phyloP scores from a whole-genome alignment of 2,113 vertebrate genomes.

The Odocoileus hemionus region DNA sequence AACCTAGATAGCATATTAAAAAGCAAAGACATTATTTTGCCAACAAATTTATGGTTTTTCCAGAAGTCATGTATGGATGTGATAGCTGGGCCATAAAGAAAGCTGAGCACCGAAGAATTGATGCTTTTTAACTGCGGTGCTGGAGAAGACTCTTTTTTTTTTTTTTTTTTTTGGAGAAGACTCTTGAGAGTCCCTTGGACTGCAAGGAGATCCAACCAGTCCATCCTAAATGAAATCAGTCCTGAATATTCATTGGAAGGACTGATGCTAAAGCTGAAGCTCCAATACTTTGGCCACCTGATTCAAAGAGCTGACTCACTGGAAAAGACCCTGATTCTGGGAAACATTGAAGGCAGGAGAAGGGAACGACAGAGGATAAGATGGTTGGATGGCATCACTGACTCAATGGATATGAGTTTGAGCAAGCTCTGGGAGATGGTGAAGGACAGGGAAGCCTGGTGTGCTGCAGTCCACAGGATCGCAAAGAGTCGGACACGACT shows the following conservation, averaged over 20 bases:
- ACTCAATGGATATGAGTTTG: not conserved
- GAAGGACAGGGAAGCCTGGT: not conserved
- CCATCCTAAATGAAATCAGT: not conserved
- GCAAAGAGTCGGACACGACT: not conserved
- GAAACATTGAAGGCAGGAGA: not conserved
- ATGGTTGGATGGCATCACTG: not conserved
- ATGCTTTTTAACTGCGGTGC: not conserved
- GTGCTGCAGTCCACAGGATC: not conserved
- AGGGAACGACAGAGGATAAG: not conserved
- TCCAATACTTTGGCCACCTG: not conserved
- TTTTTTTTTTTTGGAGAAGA: not conserved
- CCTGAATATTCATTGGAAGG: not conserved
- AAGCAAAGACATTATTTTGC: not conserved
- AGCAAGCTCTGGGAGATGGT: not conserved
- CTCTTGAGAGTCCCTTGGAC: not conserved
- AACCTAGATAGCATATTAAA: not conserved
- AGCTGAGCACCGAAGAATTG: rapidly evolving
- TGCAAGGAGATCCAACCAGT: not conserved
- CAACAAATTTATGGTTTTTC: not conserved
- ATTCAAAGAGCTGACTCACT: not conserved
- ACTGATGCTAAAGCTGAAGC: not conserved
- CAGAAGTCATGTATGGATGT: not conserved
- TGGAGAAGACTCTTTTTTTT: not conserved
- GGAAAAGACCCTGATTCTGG: not conserved
- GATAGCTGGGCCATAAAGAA: not conserved